phyloP scores from a whole-genome alignment of 2,797 vertebrate species.

The Bucorvus abyssinicus region DNA sequence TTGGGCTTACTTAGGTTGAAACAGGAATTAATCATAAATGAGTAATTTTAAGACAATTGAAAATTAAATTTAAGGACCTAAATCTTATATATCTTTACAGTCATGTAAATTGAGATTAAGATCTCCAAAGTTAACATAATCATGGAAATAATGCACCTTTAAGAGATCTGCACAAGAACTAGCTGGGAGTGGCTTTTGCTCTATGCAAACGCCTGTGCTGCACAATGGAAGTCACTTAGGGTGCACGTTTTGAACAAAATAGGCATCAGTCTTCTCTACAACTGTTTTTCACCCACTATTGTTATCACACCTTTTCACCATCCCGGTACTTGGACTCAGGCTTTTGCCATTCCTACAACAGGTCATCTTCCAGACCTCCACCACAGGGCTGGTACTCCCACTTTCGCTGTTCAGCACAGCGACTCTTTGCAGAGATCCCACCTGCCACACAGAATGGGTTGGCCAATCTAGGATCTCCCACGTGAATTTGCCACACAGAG shows the following conservation, averaged over 20 bases:
- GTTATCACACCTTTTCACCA: background rate
- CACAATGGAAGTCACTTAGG: background rate
- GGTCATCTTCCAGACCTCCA: background rate
- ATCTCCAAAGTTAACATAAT: background rate
- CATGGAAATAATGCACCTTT: background rate
- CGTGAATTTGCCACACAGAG: background rate
- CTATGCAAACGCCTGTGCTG: background rate
- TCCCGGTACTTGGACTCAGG: background rate
- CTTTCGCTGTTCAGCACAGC: fast-evolving
- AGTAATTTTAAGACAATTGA: background rate
- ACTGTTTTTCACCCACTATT: background rate
- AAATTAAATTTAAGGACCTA: background rate
- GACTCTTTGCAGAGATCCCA: background rate
- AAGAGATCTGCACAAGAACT: background rate
- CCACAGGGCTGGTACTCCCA: background rate
- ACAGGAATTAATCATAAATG: background rate
- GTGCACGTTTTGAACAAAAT: background rate
- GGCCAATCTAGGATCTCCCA: background rate
- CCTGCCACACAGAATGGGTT: background rate
- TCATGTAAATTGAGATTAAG: background rate
- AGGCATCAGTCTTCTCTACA: background rate
- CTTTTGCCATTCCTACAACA: background rate
- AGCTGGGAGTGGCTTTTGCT: background rate
- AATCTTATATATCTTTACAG: background rate
- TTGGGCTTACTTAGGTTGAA: background rate